Base-by-base conservation (phyloP, 2,888 invertebrate genomes). In the Leucophenga maculata region DNA sequence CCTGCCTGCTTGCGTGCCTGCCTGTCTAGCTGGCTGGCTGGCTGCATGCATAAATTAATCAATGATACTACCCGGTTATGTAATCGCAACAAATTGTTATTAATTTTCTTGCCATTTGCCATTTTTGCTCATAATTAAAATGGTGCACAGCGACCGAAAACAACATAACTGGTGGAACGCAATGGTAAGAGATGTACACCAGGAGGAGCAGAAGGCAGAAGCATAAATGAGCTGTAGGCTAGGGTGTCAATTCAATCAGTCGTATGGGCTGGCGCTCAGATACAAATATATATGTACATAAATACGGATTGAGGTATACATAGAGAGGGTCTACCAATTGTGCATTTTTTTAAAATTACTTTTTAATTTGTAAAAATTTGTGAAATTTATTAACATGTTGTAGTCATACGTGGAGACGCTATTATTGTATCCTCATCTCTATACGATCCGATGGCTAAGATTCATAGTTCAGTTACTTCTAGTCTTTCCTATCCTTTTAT, bases 41-140 rank as follows among this genome's bases (percentile, higher is more conserved):
- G 8, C 39, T 39, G 39, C 11, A 39, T 39, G 71, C 77, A 77
- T 75, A 77, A 77, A 77, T 77, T 77, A 77, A 77, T 77, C 77
- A 75, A 69, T 55, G 57, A 67, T 68, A n/a, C 39, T 39, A 39
- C 69, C 69, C 52, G 65, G 74, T 31, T 69, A 46, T 71, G 75
- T 75, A 77, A 77, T 77, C 75, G 73, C 72, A 71, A 74, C 75
- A 77, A 78, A 78, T 78, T 78, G 78, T 78, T 78, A 78, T 78
- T 78, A 78, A 78, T 78, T 78, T 75, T 78, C 77, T 77, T 44
- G 48, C 66, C 55, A 55, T 55, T 55, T 55, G 22, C 14, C 20
- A 55, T 55, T 22, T 55, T 55, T 55, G 20, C 55, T 55, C 55
- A 22, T 55, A 55, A 22, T 22, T 55, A 22, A 55, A 55, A 55